phyloP scores from a whole-genome alignment of 37 sponge, comb jelly and placozoan genomes.

The Crambe crambe region DNA sequence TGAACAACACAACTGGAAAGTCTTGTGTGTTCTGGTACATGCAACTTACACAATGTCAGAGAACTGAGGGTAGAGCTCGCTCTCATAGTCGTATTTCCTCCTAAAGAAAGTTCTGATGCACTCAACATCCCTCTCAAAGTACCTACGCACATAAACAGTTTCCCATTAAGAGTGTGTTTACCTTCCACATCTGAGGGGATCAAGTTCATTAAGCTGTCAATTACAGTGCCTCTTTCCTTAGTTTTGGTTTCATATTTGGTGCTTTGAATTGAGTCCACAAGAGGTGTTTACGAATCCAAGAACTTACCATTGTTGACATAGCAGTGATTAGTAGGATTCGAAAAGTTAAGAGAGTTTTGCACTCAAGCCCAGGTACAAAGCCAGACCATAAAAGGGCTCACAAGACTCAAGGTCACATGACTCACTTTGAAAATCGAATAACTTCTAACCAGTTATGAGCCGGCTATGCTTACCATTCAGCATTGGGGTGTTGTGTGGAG shows the following conservation, averaged over 20 bases:
- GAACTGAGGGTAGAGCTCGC: slow-evolving; percentile 64
- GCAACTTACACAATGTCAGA: slow-evolving; percentile 61
- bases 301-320: no score
- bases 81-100: slow-evolving; percentile 71
- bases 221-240: neutral
- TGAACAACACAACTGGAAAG: neutral
- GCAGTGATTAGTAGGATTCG: no score
- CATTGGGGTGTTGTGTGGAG: slow-evolving; percentile 89
- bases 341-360: no score
- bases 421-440: no score
- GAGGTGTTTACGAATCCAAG: no score
- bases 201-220: neutral
- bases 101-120: slow-evolving; percentile 92
- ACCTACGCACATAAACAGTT: slow-evolving; percentile 46
- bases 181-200: neutral
- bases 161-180: neutral
- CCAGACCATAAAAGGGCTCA: no score
- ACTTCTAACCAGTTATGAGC: no score
- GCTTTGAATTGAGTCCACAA: neutral
- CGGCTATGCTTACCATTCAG: slow-evolving; percentile 80
- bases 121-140: slow-evolving; percentile 96
- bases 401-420: no score
- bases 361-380: no score
- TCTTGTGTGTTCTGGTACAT: neutral
- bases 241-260: neutral